Conservation (phyloP, 2,797 vertebrate genomes). For the Arctocebus calabarensis region DNA sequence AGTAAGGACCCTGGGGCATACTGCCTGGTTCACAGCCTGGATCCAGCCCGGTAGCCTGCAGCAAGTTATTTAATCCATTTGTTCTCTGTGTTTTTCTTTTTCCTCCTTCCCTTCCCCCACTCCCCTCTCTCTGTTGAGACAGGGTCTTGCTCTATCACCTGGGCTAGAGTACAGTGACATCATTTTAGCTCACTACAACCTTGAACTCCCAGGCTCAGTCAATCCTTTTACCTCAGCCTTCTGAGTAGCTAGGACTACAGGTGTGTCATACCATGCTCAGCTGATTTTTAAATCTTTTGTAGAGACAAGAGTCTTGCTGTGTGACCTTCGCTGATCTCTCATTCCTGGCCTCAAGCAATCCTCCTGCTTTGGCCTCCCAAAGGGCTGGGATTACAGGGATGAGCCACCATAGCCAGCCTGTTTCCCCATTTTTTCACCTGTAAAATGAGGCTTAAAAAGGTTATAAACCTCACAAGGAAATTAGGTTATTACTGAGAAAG, state of each 20-base stretch:
- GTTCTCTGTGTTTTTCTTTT: not conserved
- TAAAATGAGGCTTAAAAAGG: not conserved
- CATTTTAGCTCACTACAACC: not conserved
- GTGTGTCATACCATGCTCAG: accelerated
- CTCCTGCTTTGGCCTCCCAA: not conserved
- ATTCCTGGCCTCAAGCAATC: too few species aligned
- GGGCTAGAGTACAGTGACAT: too few species aligned
- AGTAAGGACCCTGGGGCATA: not conserved
- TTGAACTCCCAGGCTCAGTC: not conserved
- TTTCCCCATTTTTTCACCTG: not conserved
- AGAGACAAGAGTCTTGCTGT: not conserved
- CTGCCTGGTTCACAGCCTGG: not conserved
- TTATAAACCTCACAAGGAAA: not conserved
- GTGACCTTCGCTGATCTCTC: not conserved
- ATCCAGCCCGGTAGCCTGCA: not conserved
- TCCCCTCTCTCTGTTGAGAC: not conserved
- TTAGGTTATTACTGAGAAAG: not conserved
- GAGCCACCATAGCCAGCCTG: not conserved
- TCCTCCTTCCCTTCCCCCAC: not conserved
- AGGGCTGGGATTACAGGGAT: not conserved
- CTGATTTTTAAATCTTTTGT: not conserved
- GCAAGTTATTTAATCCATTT: not conserved
- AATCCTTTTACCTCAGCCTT: not conserved
- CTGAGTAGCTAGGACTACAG: not conserved
- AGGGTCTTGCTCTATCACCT: not conserved